Conservation (phyloP, 1,140 invertebrate genomes). For the Paracyclopina nana region DNA sequence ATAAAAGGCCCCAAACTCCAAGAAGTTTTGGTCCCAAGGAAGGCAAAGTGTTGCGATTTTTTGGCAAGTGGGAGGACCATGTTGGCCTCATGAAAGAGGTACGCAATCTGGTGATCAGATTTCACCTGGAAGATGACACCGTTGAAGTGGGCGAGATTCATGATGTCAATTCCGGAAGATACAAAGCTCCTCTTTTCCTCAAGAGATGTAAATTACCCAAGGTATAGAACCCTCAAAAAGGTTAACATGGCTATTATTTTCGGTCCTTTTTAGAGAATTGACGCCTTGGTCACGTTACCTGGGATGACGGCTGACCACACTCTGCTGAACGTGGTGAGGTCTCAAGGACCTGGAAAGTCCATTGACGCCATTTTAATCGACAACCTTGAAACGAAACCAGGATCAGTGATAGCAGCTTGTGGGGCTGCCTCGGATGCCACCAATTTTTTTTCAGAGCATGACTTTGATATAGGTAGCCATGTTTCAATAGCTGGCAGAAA, state of each 20-base stretch:
- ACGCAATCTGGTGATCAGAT: neutral
- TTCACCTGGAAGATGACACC: neutral
- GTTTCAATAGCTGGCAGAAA: constrained; percentile 56
- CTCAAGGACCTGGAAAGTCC: constrained; percentile 30
- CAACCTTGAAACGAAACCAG: constrained; percentile 25
- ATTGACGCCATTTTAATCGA: constrained; percentile 34
- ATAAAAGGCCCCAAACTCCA: neutral
- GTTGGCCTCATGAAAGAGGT: neutral
- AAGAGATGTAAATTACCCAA: constrained; percentile 18
- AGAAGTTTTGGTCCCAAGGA: neutral
- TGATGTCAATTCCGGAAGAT: neutral
- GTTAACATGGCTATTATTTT: constrained; percentile 17
- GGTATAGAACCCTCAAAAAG: constrained; percentile 9
- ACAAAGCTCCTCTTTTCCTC: constrained; percentile 44
- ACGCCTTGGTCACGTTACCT: constrained; percentile 30
- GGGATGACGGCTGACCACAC: constrained; percentile 38
- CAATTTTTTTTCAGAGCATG: constrained; percentile 44
- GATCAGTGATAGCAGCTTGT: constrained; percentile 5
- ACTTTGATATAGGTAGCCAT: constrained; percentile 55
- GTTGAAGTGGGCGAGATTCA: neutral
- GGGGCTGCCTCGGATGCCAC: too few relatives aligned
- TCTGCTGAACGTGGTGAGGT: constrained; percentile 46
- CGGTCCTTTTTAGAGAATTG: constrained; percentile 14
- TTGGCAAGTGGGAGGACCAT: neutral
- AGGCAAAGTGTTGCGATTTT: neutral